A percentile compares a stretch with the other conserved stretches of the same genome.
Conservation (phyloP, 2,797 vertebrate species). For the Semotilus atromaculatus region DNA sequence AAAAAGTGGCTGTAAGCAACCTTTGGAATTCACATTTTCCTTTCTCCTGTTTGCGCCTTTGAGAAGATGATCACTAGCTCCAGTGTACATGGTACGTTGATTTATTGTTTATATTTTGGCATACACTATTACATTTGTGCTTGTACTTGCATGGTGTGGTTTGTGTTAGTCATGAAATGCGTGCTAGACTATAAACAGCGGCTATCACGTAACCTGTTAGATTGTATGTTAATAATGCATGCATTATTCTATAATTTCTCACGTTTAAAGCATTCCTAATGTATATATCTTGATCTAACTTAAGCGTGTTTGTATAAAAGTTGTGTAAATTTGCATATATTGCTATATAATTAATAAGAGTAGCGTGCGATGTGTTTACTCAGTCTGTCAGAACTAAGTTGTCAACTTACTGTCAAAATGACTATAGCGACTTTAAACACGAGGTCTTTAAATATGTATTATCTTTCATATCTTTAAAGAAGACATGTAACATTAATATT, state of each 20-base stretch:
- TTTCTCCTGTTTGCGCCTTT: constrained; percentile 82
- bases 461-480: neutral
- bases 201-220: constrained; percentile 46
- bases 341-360: neutral
- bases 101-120: constrained; percentile 78
- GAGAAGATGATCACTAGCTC: constrained; percentile 99
- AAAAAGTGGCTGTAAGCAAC: constrained; percentile 96
- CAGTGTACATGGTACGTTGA: constrained; percentile 98
- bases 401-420: neutral
- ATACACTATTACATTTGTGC: constrained; percentile 19
- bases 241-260: neutral
- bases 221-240: constrained; percentile 18
- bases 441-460: neutral
- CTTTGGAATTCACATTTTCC: constrained; percentile 98
- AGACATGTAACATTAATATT: neutral
- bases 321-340: neutral
- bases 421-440: neutral
- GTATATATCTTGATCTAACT: neutral
- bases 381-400: constrained; percentile 12
- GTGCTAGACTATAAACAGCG: constrained; percentile 53
- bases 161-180: constrained; percentile 57
- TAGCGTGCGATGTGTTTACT: neutral
- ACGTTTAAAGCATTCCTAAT: neutral
- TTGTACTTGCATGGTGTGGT: constrained; percentile 49
- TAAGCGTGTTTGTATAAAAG: neutral